Evolutionary conservation across 2,113 vertebrate species (phyloP).

Genomic region (Chionis minor): DNA sequence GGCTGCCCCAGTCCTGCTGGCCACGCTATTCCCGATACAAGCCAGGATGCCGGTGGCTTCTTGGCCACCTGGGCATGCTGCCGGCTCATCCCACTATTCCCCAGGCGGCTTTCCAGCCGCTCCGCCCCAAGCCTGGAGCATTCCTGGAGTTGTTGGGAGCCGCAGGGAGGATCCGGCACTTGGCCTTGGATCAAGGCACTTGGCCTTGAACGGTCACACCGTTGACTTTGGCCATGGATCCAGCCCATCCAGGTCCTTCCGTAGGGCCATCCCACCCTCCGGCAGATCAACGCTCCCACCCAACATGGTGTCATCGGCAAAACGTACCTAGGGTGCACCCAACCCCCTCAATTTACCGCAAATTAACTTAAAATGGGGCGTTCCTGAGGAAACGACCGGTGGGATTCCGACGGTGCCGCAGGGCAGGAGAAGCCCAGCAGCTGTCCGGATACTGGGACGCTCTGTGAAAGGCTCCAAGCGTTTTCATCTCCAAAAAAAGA

Average conservation of each 20-base stretch:
- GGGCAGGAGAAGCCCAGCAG: background rate
- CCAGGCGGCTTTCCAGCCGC: background rate
- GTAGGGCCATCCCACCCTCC: background rate
- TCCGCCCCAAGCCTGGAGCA: background rate
- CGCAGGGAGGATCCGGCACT: background rate
- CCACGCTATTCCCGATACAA: background rate
- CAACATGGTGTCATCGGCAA: fast-evolving
- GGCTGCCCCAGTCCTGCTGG: background rate
- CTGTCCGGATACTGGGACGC: fast-evolving
- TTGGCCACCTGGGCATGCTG: background rate
- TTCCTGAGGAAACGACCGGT: fast-evolving
- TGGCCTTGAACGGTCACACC: fast-evolving
- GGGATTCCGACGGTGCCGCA: too few species aligned
- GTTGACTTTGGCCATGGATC: fast-evolving
- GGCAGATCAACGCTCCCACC: fast-evolving
- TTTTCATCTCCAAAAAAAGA: background rate
- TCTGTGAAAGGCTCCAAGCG: background rate
- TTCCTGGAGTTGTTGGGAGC: background rate
- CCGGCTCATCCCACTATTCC: background rate
- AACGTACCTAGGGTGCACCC: fast-evolving
- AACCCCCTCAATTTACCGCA: background rate
- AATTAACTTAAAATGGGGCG: background rate
- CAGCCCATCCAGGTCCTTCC: background rate
- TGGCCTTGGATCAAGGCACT: too few species aligned
- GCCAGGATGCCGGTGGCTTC: background rate